Evolutionary conservation across 1,140 invertebrate genomes (phyloP), one percentile per base, ranked within the genome.

Genomic region (Zaprionus vittiger): DNA sequence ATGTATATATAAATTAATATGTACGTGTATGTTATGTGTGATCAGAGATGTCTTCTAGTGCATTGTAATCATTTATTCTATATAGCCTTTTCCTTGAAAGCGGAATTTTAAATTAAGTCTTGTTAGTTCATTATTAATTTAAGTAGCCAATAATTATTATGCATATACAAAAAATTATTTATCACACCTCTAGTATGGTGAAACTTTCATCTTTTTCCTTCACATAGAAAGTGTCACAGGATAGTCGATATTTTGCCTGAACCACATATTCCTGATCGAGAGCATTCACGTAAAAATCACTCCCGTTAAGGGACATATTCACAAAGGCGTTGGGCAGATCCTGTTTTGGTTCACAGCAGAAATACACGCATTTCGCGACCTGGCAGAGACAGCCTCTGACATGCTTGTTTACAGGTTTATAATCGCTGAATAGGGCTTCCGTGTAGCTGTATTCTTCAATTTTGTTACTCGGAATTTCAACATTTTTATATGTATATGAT

Each of bases 361-460:
- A 20, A 12, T 41, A 52, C 4, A 66, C 22, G 15, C 63, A 55
- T 14, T 22, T 17, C 26, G 37, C 52, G 4, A 55, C 11, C 14
- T 66, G 31, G 37, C 63, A 66, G 0, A 66, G 31, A 17, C 63
- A 66, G 5, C 63, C 63, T 20, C 63, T 56, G 4, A 11, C 5
- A n/a, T 66, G 26, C 2, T 31, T 34, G 12, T 28, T 0, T 5
- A 37, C 62, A 5, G 24, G 7, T 14, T 52, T 54, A 3, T 24
- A 4, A 24, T 11, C 11, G 2, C 47, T 20, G 12, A 47, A 59
- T 1, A 68, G 17, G 4, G 26, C 37, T 38, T 1, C 26, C 20
- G n/a, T 12, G 20, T 38, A 38, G 9, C 28, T n/a, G 22, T 26
- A 60, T 17, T 2, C 15, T 5, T 11, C 44, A 38, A 26, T n/a